These are phyloP conservation scores for Gisinianus flammeolus DNA, from an alignment of 2,888 invertebrate genomes.

Conservation along the genomic window DNA sequence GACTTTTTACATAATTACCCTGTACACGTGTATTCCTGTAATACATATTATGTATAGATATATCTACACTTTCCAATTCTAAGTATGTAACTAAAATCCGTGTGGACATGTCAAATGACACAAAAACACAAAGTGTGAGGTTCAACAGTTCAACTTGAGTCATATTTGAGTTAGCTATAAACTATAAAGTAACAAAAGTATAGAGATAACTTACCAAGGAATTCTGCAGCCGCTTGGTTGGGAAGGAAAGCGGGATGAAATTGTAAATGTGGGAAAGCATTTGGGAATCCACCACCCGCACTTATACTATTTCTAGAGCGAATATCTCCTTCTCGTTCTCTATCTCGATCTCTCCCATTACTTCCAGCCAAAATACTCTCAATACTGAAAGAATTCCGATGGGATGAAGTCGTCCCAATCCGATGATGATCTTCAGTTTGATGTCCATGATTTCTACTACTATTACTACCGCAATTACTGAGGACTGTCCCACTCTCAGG, in stretches of 20 bases:
- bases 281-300: constrained; percentile 13
- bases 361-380: constrained; percentile 54
- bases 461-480: constrained; percentile 1
- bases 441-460: background rate
- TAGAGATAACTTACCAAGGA: constrained; percentile 51
- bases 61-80: too few relatives aligned
- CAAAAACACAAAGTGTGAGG: background rate
- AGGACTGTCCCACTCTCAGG: background rate
- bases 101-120: background rate
- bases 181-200: background rate
- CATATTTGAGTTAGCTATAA: background rate
- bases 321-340: constrained; percentile 2
- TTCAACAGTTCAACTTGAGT: background rate
- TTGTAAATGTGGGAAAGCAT: constrained; percentile 53
- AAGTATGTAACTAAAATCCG: too few relatives aligned
- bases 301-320: background rate
- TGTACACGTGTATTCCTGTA: too few relatives aligned
- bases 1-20: background rate
- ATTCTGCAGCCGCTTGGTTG: constrained; percentile 57
- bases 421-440: background rate
- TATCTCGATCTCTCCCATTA: constrained; percentile 20
- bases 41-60: too few relatives aligned
- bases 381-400: constrained; percentile 56
- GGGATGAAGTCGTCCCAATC: background rate
- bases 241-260: constrained; percentile 58